phyloP scores from a whole-genome alignment of 1,140 invertebrate genomes.

The Drosophila asahinai region DNA sequence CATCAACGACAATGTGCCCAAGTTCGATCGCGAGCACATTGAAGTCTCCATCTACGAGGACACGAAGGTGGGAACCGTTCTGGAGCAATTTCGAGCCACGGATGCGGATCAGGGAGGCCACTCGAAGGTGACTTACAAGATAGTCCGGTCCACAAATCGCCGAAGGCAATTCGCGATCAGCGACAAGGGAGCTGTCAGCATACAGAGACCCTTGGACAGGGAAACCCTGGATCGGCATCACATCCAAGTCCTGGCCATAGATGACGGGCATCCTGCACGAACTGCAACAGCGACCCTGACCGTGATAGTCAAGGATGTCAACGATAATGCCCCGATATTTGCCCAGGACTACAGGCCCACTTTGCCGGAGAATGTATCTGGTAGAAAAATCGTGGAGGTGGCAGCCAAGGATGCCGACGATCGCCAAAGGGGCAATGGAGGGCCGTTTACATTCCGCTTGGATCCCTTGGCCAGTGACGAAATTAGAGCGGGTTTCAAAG shows the following conservation, averaged over 20 bases:
- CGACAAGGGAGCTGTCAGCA: slow-evolving; percentile 87
- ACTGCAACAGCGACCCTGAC: slow-evolving; percentile 89
- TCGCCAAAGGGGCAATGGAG: slow-evolving; percentile 88
- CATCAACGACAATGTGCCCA: slow-evolving; percentile 88
- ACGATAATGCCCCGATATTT: slow-evolving; percentile 88
- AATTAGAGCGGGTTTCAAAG: slow-evolving; percentile 88
- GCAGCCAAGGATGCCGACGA: slow-evolving; percentile 89
- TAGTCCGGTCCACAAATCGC: slow-evolving; percentile 88
- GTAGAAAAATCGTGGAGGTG: slow-evolving; percentile 88
- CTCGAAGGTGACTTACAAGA: slow-evolving; percentile 86
- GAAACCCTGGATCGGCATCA: slow-evolving; percentile 87
- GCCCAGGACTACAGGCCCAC: slow-evolving; percentile 88
- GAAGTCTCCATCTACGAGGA: slow-evolving; percentile 89
- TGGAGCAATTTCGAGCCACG: slow-evolving; percentile 88
- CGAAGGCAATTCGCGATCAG: slow-evolving; percentile 88
- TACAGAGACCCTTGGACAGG: slow-evolving; percentile 87
- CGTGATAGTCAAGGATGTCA: slow-evolving; percentile 89
- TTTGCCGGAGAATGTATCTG: slow-evolving; percentile 87
- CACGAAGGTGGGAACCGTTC: slow-evolving; percentile 87
- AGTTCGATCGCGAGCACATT: slow-evolving; percentile 87
- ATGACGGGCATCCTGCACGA: slow-evolving; percentile 88
- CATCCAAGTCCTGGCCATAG: slow-evolving; percentile 88
- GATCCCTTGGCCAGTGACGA: slow-evolving; percentile 87
- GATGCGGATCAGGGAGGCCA: slow-evolving; percentile 88
- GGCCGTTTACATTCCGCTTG: slow-evolving; percentile 88